Evolutionary conservation across 2,888 invertebrate genomes (phyloP), one percentile per base, ranked within the genome.

Genomic region (Amblyjoppa proteus): DNA sequence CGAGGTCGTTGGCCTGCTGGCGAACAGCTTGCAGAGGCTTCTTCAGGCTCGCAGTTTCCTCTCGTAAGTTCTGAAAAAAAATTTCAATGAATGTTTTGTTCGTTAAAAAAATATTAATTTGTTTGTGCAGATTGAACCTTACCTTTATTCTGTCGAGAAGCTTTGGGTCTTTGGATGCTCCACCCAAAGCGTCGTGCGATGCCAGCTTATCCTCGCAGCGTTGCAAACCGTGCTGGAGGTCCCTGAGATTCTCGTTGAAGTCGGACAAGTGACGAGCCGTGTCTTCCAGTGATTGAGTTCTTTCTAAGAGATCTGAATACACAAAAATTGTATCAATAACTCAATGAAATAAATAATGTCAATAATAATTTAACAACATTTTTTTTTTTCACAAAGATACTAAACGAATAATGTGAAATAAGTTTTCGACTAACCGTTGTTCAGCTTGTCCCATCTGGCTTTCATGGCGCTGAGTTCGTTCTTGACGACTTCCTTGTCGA

Each of bases 381-480:
- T 20, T 34, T 13, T 13, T 16, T 64, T 13, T 31, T 28, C n/a
- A 34, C 6, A 6, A 34, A 16, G 2, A 9, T 56, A 56, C 16
- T 34, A 41, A 38, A 31, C 0, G n/a, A 38, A 66, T 31, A 66
- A 20, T 7, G 3, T n/a, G 25, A 51, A 13, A 1, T 45, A 16
- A 13, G 3, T 45, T 45, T 61, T 7, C 20, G 71, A 61, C 88
- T 87, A 89, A 95, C 97, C 97, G 91, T 98, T 97, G 94, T 98
- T 98, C 9, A 99, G 95, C 90, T 96, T 96, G 91, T 99, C 98
- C 99, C 99, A 99, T 88, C 98, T 95, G 88, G 97, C 97, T 94
- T 97, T 98, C 94, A 98, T 96, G 89, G 96, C 96, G 88, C 97
- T 96, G 4, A 99, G 95, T 91, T 98, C 97, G 58, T 96, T 96